These are phyloP conservation scores for Cryptops parisi DNA, from an alignment of 2,888 invertebrate species.

Conservation along the genomic window DNA sequence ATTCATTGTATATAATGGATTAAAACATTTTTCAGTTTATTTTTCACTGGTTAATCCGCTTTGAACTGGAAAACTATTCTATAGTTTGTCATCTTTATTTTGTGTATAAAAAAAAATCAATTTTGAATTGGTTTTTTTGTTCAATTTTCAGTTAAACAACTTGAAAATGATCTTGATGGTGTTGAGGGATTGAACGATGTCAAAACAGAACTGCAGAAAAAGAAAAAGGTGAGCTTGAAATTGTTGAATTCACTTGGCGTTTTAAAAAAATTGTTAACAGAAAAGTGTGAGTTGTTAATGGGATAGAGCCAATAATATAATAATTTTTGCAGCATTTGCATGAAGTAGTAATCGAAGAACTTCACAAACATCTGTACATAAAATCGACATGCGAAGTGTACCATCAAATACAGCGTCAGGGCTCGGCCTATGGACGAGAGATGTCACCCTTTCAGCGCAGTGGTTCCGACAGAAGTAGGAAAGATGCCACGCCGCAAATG, in stretches of 20 bases:
- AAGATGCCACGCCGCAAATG: constrained; percentile 25
- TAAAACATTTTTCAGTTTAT: no score
- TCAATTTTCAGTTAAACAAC: no score
- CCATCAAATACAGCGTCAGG: constrained; percentile 41
- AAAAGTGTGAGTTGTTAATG: no score
- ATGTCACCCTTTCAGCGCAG: constrained; percentile 43
- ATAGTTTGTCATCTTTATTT: no score
- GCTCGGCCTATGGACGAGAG: constrained; percentile 32
- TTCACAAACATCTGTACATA: constrained; percentile 55
- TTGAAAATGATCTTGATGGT: constrained; percentile 56
- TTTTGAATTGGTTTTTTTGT: no score
- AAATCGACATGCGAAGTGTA: constrained; percentile 41
- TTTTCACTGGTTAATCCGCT: no score
- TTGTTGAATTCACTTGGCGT: no score
- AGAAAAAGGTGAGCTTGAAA: constrained; percentile 48
- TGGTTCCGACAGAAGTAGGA: constrained; percentile 33
- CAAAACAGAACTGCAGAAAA: constrained; percentile 52
- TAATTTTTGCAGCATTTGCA: constrained; percentile 47
- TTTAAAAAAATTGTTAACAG: no score
- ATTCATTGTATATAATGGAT: neutral
- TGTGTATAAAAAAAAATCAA: no score
- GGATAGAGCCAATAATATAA: no score
- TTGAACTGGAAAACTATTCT: no score
- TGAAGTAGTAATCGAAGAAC: constrained; percentile 50
- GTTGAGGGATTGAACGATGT: constrained; percentile 74